Evolutionary conservation across 2,113 vertebrate genomes (phyloP).

Genomic region (Colistium nudipinnis): DNA sequence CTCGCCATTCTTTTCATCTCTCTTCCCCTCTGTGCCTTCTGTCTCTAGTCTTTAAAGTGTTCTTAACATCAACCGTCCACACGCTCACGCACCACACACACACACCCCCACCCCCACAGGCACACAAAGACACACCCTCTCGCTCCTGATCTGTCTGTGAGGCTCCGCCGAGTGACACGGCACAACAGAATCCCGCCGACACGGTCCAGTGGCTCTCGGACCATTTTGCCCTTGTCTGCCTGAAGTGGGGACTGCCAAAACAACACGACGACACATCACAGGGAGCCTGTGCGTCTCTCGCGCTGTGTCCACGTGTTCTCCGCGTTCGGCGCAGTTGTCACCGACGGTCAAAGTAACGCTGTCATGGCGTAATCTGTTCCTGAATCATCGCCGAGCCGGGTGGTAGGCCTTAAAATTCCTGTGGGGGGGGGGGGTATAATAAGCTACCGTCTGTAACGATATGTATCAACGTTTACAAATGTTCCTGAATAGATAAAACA

Average conservation of each 20-base stretch:
- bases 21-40: conserved; percentile 2
- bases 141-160: conserved; percentile 33
- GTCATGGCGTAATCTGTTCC: no score
- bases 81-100: not conserved
- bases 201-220: conserved; percentile 46
- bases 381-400: no score
- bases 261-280: conserved; percentile 31
- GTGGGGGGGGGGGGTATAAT: no score
- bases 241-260: conserved; percentile 49
- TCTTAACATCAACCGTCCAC: conserved; percentile 7
- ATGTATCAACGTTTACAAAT: no score
- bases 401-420: no score
- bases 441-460: no score
- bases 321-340: conserved; percentile 9
- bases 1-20: conserved; percentile 5
- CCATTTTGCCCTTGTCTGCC: conserved; percentile 41
- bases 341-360: no score
- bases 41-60: conserved; percentile 16
- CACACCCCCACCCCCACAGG: not conserved
- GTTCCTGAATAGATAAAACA: no score
- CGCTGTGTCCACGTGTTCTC: conserved; percentile 5
- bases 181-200: conserved; percentile 53
- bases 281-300: conserved; percentile 28
- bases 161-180: conserved; percentile 55
- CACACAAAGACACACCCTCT: not conserved